phyloP scores from a whole-genome alignment of 2,888 invertebrate genomes.

The Standfussiana lucernea region DNA sequence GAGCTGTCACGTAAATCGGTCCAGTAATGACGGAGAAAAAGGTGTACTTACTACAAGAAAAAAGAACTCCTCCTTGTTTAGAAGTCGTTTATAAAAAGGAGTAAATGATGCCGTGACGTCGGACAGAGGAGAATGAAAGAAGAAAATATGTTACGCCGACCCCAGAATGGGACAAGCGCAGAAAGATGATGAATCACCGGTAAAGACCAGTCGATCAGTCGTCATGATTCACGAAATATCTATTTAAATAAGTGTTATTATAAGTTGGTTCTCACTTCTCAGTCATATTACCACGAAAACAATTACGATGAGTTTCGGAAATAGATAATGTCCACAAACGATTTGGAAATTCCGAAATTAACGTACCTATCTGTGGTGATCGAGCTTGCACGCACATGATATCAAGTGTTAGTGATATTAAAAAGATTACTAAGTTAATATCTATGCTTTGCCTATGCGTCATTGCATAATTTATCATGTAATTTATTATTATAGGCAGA shows the following conservation, averaged over 20 bases:
- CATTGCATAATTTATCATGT: slow-evolving; percentile 2
- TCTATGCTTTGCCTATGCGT: slow-evolving; percentile 2
- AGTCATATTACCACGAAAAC: slow-evolving; percentile 9
- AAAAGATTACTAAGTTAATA: background rate
- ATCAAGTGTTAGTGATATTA: slow-evolving; percentile 2
- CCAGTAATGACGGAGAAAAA: too few relatives aligned
- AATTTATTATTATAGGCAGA: too few relatives aligned
- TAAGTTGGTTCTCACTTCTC: too few relatives aligned
- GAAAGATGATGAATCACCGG: background rate
- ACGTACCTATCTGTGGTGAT: slow-evolving; percentile 8
- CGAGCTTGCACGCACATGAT: background rate
- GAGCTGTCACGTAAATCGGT: too few relatives aligned
- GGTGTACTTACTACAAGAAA: too few relatives aligned
- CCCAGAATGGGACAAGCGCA: background rate
- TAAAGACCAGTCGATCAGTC: slow-evolving; percentile 13
- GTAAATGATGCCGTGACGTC: background rate
- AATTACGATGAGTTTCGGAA: slow-evolving; percentile 12
- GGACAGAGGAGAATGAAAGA: background rate
- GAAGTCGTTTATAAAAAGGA: too few relatives aligned
- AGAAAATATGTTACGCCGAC: background rate
- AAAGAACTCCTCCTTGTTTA: too few relatives aligned
- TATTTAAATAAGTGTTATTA: background rate
- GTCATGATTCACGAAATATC: slow-evolving; percentile 10
- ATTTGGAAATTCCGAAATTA: slow-evolving; percentile 16
- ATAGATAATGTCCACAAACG: background rate